Base-by-base conservation (phyloP, 2,113 vertebrate species). In the Salvelinus alpinus region DNA sequence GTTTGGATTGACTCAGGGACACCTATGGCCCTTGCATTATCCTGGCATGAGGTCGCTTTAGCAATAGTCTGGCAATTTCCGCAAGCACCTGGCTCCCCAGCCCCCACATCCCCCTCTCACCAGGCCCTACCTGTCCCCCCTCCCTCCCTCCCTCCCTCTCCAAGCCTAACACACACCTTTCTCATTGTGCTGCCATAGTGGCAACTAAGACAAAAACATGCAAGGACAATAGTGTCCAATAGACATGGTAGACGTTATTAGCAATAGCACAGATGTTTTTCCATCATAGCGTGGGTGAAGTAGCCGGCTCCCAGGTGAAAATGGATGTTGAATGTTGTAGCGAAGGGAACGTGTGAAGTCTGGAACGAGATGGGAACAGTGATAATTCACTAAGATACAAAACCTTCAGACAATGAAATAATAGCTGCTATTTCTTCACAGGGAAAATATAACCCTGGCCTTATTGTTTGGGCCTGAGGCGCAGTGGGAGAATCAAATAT, bases 21-120 rank as follows among this genome's bases (percentile, higher is more conserved):
- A 97, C 96, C 96, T 97, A 95, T 94, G 25, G 82, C 87, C 95
- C 94, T 94, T 95, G 93, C 94, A 96, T 97, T 96, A 95, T 94
- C 94, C 93, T 94, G 79, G 94, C 94, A 94, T 94, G 93, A 95
- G 94, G 94, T 95, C 91, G 88, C 93, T 94, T 92, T 93, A 90
- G 91, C 93, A 95, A 96, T 95, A 94, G 89, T 84, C 82, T 92
- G 90, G 93, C 94, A 94, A 94, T 95, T 95, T 95, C 94, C 92
- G 89, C 93, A 93, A 95, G 93, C 94, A 95, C 95, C 91, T 94
- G 93, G 95, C 91, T 79, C 89, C 91, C 84, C 92, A 91, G 91
- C 93, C 95, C 93, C 91, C 88, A 83, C 92, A 91, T 92, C 93
- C 95, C 20, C 93, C 91, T 88, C 71, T 79, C 93, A 92, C 91